Conservation (phyloP, 1,140 invertebrate species). For the Ylistrum balloti region DNA sequence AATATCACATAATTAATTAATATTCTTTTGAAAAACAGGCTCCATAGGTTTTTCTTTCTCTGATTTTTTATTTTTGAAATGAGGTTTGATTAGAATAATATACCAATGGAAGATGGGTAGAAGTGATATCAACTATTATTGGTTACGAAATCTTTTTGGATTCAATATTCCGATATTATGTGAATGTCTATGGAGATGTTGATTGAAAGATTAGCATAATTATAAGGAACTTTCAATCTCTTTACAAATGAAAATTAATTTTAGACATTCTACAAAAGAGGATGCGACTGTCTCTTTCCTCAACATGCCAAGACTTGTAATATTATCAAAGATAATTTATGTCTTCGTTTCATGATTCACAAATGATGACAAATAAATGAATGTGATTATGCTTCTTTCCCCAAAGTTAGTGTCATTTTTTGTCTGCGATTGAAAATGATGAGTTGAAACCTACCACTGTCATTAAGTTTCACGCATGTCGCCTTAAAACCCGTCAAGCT, state of each 20-base stretch:
- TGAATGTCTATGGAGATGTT: too few relatives aligned
- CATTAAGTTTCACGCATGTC: not conserved
- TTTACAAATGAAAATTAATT: conserved; percentile 24
- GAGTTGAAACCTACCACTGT: conserved; percentile 14
- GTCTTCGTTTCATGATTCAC: conserved; percentile 27
- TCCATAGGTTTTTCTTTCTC: too few relatives aligned
- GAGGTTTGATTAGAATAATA: too few relatives aligned
- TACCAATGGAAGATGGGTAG: too few relatives aligned
- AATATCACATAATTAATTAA: not conserved
- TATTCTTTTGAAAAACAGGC: not conserved
- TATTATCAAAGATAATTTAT: conserved; percentile 22
- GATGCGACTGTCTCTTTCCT: not conserved
- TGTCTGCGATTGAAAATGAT: not conserved
- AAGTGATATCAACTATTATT: too few relatives aligned
- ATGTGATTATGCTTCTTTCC: not conserved
- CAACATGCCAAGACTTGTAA: not conserved
- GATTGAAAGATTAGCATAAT: not conserved
- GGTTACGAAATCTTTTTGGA: too few relatives aligned
- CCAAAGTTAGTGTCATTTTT: not conserved
- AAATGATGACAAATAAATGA: conserved; percentile 20
- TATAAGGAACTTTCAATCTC: not conserved
- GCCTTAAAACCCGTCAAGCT: not conserved
- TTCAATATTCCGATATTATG: too few relatives aligned
- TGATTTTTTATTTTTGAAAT: too few relatives aligned
- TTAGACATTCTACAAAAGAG: not conserved